A percentile compares a stretch with the other conserved stretches of the same genome.
Conservation (phyloP, 2,888 invertebrate species). For the Ethmia dodecea region DNA sequence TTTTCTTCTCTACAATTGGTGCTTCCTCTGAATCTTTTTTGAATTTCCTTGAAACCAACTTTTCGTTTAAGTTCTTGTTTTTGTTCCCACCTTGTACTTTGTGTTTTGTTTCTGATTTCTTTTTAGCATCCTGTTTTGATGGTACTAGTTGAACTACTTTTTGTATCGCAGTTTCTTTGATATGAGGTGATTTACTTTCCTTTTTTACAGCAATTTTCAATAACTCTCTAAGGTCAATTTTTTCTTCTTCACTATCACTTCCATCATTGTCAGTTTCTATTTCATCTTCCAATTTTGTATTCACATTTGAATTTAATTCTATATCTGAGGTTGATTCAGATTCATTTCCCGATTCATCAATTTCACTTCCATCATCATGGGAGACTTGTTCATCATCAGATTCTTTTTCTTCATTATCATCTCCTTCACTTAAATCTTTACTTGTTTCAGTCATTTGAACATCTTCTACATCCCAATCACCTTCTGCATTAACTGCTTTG, state of each 20-base stretch:
- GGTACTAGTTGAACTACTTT: constrained; percentile 11
- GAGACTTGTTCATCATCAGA: constrained; percentile 10
- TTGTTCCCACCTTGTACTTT: constrained; percentile 52
- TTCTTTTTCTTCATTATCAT: constrained; percentile 2
- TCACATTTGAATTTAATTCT: constrained; percentile 5
- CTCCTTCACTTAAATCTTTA: constrained; percentile 9
- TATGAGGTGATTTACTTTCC: constrained; percentile 4
- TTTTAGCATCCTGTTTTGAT: constrained; percentile 4
- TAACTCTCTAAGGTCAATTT: constrained; percentile 4
- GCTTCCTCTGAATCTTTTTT: constrained; percentile 38
- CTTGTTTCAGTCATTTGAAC: constrained; percentile 19
- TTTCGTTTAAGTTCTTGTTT: constrained; percentile 58
- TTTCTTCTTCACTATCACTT: constrained; percentile 8
- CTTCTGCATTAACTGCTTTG: constrained; percentile 39
- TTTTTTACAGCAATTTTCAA: neutral
- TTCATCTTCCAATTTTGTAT: constrained; percentile 2
- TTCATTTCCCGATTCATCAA: constrained; percentile 3
- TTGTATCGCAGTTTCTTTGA: neutral
- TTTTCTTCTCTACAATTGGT: constrained; percentile 34
- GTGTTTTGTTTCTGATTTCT: constrained; percentile 32
- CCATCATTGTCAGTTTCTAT: constrained; percentile 3
- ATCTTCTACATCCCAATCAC: constrained; percentile 52
- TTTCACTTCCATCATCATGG: constrained; percentile 12
- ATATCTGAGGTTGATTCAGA: constrained; percentile 14
- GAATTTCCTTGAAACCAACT: constrained; percentile 47